These are phyloP conservation scores for Oncopodura yosiiana DNA, from an alignment of 1,140 invertebrate genomes.

Conservation along the genomic window DNA sequence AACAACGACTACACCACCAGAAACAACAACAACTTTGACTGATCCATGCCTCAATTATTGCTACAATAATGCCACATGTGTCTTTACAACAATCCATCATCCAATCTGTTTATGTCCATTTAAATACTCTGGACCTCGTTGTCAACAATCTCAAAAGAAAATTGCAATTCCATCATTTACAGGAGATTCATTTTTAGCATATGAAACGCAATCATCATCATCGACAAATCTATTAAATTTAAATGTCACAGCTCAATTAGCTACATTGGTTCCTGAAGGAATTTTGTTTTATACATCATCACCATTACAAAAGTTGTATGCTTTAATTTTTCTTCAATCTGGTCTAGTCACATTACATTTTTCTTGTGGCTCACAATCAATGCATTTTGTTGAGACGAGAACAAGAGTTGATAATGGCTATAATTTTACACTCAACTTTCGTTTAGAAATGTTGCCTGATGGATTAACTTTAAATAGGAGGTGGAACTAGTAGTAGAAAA, in stretches of 20 bases:
- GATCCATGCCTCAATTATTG: constrained; percentile 34
- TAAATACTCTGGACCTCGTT: constrained; percentile 23
- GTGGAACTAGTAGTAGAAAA: constrained; percentile 11
- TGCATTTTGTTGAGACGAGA: constrained; percentile 34
- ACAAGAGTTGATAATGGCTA: constrained; percentile 33
- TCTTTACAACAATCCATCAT: constrained; percentile 5
- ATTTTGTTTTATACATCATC: constrained; percentile 19
- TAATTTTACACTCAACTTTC: constrained; percentile 33
- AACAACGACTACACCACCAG: background rate
- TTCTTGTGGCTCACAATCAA: constrained; percentile 33
- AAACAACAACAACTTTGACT: constrained; percentile 4
- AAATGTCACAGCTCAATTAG: constrained; percentile 16
- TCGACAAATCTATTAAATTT: constrained; percentile 4
- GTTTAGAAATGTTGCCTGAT: constrained; percentile 20
- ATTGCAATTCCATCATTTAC: constrained; percentile 23
- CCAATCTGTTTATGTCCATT: constrained; percentile 31
- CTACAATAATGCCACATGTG: constrained; percentile 31
- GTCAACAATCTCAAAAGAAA: constrained; percentile 16
- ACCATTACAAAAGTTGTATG: constrained; percentile 16
- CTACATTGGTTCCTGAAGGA: constrained; percentile 30
- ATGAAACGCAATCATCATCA: constrained; percentile 9
- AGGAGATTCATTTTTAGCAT: constrained; percentile 30
- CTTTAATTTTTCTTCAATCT: constrained; percentile 28
- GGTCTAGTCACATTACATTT: constrained; percentile 31
- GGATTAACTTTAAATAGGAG: background rate